Evolutionary conservation across 2,888 invertebrate species (phyloP), one percentile per base, ranked within the genome.

Genomic region (Agapetus fuscipes): DNA sequence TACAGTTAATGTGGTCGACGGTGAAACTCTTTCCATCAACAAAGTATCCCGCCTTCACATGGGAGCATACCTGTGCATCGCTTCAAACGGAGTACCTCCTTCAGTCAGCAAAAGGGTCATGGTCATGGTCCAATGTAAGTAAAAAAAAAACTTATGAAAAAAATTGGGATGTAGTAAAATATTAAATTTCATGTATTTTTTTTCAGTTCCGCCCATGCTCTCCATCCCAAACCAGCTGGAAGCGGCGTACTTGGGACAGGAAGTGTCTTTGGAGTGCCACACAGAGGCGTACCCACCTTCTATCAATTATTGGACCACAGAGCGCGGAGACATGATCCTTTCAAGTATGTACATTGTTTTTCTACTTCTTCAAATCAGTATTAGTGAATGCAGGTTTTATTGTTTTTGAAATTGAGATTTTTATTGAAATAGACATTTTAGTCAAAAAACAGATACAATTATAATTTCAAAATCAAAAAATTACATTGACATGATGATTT

Each of bases 231-330:
- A 90, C 69, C 91, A 91, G 65, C 71, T 91, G 61, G 90, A 90
- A 62, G 90, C 85, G 25, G 90, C 89, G 39, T 87, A 88, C 61
- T 65, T 87, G 48, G 89, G 90, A 2, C 89, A 90, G 62, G 87
- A 90, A 58, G 87, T 90, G 41, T 80, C 83, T 25, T 66, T 91
- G 48, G 89, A 88, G 62, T 91, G 91, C 59, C 85, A 88, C 62
- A 89, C 89, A 0, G 91, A 93, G 63, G 90, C 91, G 33, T 89
- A 86, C 63, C 93, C 93, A 29, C 83, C 84, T 51, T 90, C 91
- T 42, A 90, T 91, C 64, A 91, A 90, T 74, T 93, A 91, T 62
- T 93, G 93, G 93, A 89, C 89, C 39, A 89, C 86, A 25, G 87
- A 88, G 55, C 75, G 80, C 43, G 89, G 89, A 45, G 89, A 89